These are phyloP conservation scores for Hemibagrus guttatus DNA, from an alignment of 2,797 vertebrate species.

Conservation along the genomic window DNA sequence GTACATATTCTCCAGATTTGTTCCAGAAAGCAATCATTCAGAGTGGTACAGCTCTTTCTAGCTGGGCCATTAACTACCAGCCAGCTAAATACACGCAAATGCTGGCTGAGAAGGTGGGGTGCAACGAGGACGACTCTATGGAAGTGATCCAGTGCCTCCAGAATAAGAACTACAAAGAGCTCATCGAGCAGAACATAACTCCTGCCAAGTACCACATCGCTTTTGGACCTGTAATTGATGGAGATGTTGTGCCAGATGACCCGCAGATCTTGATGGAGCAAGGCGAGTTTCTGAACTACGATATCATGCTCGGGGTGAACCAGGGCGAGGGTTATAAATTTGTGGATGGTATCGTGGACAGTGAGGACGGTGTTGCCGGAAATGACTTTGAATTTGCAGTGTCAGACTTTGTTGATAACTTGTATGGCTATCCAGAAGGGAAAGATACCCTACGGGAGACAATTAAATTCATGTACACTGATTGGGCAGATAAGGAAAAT, in stretches of 20 bases:
- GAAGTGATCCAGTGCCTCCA: slow-evolving; percentile 93
- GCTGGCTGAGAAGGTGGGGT: slow-evolving; percentile 92
- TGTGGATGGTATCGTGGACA: slow-evolving; percentile 91
- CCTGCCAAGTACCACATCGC: slow-evolving; percentile 96
- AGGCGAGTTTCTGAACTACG: slow-evolving; percentile 98
- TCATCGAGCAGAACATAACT: slow-evolving; percentile 88
- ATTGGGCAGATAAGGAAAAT: slow-evolving; percentile 96
- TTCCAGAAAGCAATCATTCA: slow-evolving; percentile 99
- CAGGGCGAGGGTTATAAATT: slow-evolving; percentile 96
- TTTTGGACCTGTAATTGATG: slow-evolving; percentile 96
- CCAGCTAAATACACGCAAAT: slow-evolving; percentile 92
- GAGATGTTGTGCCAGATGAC: slow-evolving; percentile 96
- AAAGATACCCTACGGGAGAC: slow-evolving; percentile 91
- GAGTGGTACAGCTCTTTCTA: slow-evolving; percentile 95
- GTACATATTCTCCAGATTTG: slow-evolving; percentile 78
- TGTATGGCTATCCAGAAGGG: slow-evolving; percentile 94
- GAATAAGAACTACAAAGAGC: slow-evolving; percentile 87
- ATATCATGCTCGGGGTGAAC: slow-evolving; percentile 97
- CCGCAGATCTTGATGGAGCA: slow-evolving; percentile 99
- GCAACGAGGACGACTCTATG: slow-evolving; percentile 88
- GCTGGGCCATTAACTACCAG: slow-evolving; percentile 99
- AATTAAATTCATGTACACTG: slow-evolving; percentile 99
- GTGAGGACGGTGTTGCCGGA: slow-evolving; percentile 90
- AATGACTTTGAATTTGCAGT: slow-evolving; percentile 94
- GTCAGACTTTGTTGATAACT: slow-evolving; percentile 93